Evolutionary conservation across 2,113 vertebrate genomes (phyloP).

Genomic region (Aplodontia rufa): DNA sequence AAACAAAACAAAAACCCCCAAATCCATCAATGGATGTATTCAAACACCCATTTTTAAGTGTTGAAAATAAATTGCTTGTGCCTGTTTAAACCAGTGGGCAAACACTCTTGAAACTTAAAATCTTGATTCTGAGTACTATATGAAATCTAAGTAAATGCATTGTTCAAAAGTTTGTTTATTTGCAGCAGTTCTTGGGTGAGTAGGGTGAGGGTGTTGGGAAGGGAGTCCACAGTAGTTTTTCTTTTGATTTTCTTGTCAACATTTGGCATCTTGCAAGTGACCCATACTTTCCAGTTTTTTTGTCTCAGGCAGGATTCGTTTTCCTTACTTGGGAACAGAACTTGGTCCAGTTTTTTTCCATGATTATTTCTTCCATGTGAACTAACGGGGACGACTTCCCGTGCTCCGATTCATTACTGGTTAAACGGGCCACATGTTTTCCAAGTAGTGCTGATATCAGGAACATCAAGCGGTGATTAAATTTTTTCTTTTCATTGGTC

Average conservation of each 20-base stretch:
- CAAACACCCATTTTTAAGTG: slow-evolving; percentile 18
- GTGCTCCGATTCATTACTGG: slow-evolving; percentile 63
- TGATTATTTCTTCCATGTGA: slow-evolving; percentile 16
- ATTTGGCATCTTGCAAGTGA: not conserved
- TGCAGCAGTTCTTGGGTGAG: not conserved
- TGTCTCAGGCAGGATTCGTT: not conserved
- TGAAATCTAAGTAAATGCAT: not conserved
- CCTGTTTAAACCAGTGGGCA: not conserved
- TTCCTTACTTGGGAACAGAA: not conserved
- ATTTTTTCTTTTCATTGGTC: slow-evolving; percentile 68
- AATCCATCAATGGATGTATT: not conserved
- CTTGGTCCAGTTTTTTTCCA: slow-evolving; percentile 25
- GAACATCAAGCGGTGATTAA: slow-evolving; percentile 72
- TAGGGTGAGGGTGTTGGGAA: not conserved
- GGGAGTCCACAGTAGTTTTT: not conserved
- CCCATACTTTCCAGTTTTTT: not conserved
- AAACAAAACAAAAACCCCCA: no score
- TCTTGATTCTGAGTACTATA: not conserved
- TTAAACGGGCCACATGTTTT: slow-evolving; percentile 60
- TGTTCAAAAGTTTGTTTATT: not conserved
- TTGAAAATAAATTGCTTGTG: not conserved
- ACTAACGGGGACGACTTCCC: slow-evolving; percentile 44
- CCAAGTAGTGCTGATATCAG: slow-evolving; percentile 74
- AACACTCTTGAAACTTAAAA: slow-evolving; percentile 4
- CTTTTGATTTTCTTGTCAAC: not conserved